Conservation (phyloP, 2,888 invertebrate species). For the Rotaria socialis region DNA sequence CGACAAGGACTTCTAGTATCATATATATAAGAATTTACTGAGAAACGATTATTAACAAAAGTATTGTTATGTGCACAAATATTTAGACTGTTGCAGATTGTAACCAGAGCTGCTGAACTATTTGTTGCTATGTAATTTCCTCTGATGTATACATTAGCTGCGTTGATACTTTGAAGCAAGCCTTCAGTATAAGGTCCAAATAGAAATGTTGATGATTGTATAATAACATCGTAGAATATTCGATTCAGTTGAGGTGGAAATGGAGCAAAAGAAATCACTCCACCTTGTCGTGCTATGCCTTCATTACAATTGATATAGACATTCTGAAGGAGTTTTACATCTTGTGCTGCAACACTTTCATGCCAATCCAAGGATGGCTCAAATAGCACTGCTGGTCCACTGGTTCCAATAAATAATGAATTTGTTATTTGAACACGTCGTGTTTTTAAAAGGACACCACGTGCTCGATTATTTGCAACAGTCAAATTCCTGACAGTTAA, state of each 20-base stretch:
- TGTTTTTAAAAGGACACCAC: neutral
- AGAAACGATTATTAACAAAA: neutral
- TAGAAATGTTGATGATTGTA: neutral
- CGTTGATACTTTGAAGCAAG: neutral
- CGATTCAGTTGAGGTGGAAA: neutral
- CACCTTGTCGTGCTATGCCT: neutral
- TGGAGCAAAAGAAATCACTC: neutral
- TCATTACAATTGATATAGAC: conserved; percentile 8
- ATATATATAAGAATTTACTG: neutral
- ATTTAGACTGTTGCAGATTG: neutral
- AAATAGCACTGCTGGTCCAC: neutral
- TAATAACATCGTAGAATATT: neutral
- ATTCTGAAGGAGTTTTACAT: neutral
- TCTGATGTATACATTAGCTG: neutral
- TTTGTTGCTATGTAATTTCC: neutral
- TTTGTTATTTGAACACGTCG: neutral
- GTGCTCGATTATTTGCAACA: neutral
- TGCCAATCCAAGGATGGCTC: conserved; percentile 2
- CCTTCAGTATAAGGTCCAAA: neutral
- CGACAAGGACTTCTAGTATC: neutral
- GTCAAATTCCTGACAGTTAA: neutral
- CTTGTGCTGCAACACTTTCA: neutral
- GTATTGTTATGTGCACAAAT: neutral
- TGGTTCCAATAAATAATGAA: neutral
- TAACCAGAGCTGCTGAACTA: neutral